A percentile compares a stretch with the other conserved stretches of the same genome.
Evolutionary conservation across 1,140 invertebrate genomes (phyloP).

Genomic region (Laupala kohalensis): DNA sequence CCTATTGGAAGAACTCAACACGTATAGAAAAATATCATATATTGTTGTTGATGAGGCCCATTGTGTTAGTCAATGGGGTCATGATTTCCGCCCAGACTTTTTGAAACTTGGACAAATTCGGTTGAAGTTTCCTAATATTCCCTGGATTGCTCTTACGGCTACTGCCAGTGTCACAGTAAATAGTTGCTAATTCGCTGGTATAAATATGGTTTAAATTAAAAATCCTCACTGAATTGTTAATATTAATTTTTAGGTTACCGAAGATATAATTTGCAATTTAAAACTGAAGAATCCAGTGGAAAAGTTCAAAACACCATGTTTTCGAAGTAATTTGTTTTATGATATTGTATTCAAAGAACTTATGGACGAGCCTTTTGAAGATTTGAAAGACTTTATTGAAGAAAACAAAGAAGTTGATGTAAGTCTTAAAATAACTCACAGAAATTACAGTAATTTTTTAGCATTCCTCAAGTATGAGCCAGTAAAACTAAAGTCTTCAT

Average conservation of each 20-base stretch:
- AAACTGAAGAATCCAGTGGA: constrained; percentile 36
- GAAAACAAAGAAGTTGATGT: constrained; percentile 30
- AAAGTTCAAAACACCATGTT: constrained; percentile 47
- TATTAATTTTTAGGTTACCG: constrained; percentile 30
- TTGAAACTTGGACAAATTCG: constrained; percentile 68
- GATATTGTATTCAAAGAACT: constrained; percentile 67
- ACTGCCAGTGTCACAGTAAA: constrained; percentile 48
- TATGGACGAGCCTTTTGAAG: constrained; percentile 58
- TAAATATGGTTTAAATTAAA: neutral
- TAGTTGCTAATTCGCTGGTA: neutral
- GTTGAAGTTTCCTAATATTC: constrained; percentile 50
- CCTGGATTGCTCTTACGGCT: constrained; percentile 87
- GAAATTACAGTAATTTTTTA: too few relatives aligned
- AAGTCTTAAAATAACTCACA: neutral
- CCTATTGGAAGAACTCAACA: constrained; percentile 30
- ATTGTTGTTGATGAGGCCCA: constrained; percentile 90
- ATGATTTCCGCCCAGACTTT: constrained; percentile 93
- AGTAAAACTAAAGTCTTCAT: too few relatives aligned
- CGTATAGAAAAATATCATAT: constrained; percentile 38
- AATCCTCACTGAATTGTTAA: neutral
- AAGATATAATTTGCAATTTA: constrained; percentile 42
- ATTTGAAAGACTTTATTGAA: constrained; percentile 57
- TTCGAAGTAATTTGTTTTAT: constrained; percentile 54
- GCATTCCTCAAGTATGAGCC: too few relatives aligned
- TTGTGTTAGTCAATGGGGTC: constrained; percentile 96